Evolutionary conservation across 2,797 vertebrate genomes (phyloP).

Genomic region (Acanthiza pusilla): DNA sequence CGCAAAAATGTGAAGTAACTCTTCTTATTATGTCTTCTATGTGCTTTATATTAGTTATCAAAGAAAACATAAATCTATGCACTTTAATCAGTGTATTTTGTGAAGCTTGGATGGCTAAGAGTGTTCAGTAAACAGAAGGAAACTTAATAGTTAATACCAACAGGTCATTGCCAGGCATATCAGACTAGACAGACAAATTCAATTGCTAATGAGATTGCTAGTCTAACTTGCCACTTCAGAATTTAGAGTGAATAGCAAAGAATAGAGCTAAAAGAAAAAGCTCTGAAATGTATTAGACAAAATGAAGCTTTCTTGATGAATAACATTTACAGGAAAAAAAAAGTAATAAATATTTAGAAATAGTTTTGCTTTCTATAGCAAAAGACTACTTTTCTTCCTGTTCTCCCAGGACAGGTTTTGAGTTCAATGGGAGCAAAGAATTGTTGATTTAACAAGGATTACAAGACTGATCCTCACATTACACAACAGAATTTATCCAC

Average conservation of each 20-base stretch:
- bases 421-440: neutral
- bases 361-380: neutral
- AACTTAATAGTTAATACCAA: neutral
- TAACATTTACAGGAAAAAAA: neutral
- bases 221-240: neutral
- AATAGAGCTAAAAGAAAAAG: neutral
- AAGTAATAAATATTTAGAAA: neutral
- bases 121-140: neutral
- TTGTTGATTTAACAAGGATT: constrained; percentile 38
- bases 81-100: neutral
- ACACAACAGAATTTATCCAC: constrained; percentile 9
- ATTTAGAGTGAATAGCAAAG: neutral
- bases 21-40: neutral
- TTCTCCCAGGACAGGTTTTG: constrained; percentile 4
- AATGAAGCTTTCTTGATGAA: neutral
- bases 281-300: neutral
- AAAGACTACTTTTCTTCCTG: neutral
- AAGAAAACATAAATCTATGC: neutral
- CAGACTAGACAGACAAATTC: neutral
- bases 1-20: neutral
- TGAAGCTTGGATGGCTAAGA: neutral
- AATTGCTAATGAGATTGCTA: neutral
- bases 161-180: neutral
- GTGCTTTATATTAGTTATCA: neutral
- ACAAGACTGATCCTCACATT: constrained; percentile 23